Percentiles rank a stretch among this genome's conserved stretches.
Conservation (phyloP, 2,113 vertebrate genomes). For the Manacus vitellinus region DNA sequence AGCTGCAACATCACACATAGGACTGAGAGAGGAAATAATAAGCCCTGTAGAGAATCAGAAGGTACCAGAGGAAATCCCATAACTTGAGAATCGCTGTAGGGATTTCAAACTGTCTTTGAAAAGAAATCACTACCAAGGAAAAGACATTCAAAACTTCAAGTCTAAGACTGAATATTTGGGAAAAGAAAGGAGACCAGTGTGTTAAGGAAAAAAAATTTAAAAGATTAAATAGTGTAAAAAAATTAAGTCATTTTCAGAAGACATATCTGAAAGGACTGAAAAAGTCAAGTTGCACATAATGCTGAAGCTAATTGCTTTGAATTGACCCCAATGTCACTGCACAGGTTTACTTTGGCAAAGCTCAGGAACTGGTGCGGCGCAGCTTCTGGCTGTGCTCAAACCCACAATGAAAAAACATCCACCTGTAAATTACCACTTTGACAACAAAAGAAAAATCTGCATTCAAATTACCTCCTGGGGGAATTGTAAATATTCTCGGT, state of each 20-base stretch:
- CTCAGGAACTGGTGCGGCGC: neutral
- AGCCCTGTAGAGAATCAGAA: neutral
- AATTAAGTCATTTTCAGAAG: neutral
- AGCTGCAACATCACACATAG: neutral
- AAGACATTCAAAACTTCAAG: neutral
- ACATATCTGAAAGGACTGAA: neutral
- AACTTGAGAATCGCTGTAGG: neutral
- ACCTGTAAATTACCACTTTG: neutral
- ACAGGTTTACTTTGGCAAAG: neutral
- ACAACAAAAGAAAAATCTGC: neutral
- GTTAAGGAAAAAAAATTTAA: neutral
- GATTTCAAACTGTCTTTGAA: neutral
- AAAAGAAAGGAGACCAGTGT: neutral
- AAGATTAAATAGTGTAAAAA: neutral
- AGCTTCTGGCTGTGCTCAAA: neutral
- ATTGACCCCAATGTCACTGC: neutral
- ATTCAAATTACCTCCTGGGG: neutral
- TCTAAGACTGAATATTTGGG: neutral
- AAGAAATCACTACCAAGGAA: neutral
- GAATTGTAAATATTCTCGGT: neutral
- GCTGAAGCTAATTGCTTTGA: neutral
- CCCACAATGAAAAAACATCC: neutral
- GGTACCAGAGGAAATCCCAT: neutral
- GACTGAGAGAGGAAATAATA: neutral
- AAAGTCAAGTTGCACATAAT: neutral